Evolutionary conservation across 2,113 vertebrate species (phyloP).

Genomic region (Hyperoodon ampullatus): DNA sequence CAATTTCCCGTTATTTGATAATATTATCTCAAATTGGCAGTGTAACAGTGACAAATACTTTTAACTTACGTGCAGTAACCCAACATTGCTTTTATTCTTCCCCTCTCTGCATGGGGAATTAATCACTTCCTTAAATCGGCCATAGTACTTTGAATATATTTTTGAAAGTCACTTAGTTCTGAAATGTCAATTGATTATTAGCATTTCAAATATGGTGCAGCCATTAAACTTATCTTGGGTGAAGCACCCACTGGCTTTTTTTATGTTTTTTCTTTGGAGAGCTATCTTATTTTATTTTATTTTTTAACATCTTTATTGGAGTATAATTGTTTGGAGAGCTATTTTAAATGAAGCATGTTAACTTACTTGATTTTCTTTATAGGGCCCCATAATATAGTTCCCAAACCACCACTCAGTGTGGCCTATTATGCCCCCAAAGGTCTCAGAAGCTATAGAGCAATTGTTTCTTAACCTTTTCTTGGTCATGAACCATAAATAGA

Average conservation of each 20-base stretch:
- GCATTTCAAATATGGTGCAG: neutral
- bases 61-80: neutral
- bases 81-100: neutral
- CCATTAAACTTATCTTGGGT: constrained; percentile 3
- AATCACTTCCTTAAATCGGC: constrained; percentile 5
- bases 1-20: neutral
- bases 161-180: constrained; percentile 38
- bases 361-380: constrained; percentile 45
- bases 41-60: neutral
- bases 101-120: neutral
- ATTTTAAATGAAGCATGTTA: neutral
- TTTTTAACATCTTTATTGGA: no score
- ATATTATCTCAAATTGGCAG: neutral
- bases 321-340: neutral
- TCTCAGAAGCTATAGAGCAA: neutral
- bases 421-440: neutral
- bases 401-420: neutral
- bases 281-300: neutral
- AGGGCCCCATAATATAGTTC: neutral
- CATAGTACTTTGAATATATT: neutral
- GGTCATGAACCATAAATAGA: neutral
- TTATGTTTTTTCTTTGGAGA: constrained; percentile 34
- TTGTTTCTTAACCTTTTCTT: neutral
- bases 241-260: neutral
- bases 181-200: constrained; percentile 5